Conservation (phyloP, 2,797 vertebrate species). For the Lepus oiostolus region DNA sequence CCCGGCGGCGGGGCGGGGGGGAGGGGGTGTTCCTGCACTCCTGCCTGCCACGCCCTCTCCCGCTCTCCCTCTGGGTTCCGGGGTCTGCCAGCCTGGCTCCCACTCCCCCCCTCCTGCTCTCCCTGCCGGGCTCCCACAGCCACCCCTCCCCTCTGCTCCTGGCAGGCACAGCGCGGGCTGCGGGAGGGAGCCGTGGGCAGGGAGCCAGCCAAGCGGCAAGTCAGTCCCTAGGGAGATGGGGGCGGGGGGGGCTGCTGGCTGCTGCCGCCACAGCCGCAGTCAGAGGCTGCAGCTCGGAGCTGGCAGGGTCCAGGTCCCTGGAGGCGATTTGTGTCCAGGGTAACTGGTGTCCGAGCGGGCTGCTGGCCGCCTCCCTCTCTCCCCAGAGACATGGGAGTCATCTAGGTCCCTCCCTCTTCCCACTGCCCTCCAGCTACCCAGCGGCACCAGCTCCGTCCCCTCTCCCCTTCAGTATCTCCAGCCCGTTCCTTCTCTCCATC, state of each 20-base stretch:
- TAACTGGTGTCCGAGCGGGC: slow-evolving; percentile 72
- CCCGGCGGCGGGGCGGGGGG: too few species aligned
- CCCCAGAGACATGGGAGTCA: slow-evolving; percentile 59
- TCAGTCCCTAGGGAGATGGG: slow-evolving; percentile 72
- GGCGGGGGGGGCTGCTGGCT: not conserved
- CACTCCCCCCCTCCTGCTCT: not conserved
- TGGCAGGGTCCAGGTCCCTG: slow-evolving; percentile 55
- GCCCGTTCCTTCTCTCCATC: not conserved
- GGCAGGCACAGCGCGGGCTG: slow-evolving; percentile 54
- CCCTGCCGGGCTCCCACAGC: not conserved
- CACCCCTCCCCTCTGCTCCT: not conserved
- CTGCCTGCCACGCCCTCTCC: not conserved
- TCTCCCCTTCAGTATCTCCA: not conserved
- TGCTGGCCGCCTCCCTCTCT: slow-evolving; percentile 52
- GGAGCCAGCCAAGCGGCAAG: slow-evolving; percentile 75
- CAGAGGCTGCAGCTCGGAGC: slow-evolving; percentile 52
- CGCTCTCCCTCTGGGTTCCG: not conserved
- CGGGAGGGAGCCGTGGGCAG: slow-evolving; percentile 70
- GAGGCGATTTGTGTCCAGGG: slow-evolving; percentile 76
- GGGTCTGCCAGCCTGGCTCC: not conserved
- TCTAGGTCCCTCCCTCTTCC: not conserved
- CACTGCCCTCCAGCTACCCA: not conserved
- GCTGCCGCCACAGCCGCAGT: slow-evolving; percentile 25
- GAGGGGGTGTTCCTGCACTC: not conserved
- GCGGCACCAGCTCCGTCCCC: slow-evolving; percentile 45